phyloP scores from a whole-genome alignment of 2,113 vertebrate species.

The Periophthalmus modestus region DNA sequence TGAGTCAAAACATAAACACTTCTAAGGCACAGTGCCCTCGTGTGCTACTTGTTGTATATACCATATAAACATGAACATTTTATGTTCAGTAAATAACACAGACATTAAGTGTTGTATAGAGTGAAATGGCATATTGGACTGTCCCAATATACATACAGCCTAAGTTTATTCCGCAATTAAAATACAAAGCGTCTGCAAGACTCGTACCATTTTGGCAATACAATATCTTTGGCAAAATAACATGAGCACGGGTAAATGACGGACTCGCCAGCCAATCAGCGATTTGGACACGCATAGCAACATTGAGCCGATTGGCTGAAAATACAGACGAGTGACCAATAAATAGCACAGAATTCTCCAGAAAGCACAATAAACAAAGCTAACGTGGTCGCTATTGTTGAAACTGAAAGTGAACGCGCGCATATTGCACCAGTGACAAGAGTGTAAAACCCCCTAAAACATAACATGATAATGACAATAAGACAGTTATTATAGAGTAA shows the following conservation, averaged over 20 bases:
- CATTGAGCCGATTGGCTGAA: slow-evolving; percentile 65
- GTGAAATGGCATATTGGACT: neutral
- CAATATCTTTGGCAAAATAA: slow-evolving; percentile 45
- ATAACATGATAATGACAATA: neutral
- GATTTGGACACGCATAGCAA: slow-evolving; percentile 67
- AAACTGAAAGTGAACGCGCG: neutral
- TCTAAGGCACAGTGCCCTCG: neutral
- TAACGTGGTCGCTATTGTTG: neutral
- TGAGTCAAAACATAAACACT: neutral
- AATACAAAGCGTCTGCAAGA: neutral
- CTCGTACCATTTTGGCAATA: neutral
- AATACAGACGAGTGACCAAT: slow-evolving; percentile 33
- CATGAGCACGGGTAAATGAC: slow-evolving; percentile 54
- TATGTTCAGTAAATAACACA: neutral
- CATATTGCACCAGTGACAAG: neutral
- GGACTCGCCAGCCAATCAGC: slow-evolving; percentile 61
- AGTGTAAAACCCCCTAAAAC: neutral
- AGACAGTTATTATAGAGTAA: neutral
- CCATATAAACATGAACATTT: neutral
- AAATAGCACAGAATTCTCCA: neutral
- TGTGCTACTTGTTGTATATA: neutral
- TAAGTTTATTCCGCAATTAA: no score
- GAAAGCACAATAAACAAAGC: neutral
- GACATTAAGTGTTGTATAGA: neutral
- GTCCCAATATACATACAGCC: no score